phyloP scores from a whole-genome alignment of 2,797 vertebrate genomes.

The Myripristis jacobus region DNA sequence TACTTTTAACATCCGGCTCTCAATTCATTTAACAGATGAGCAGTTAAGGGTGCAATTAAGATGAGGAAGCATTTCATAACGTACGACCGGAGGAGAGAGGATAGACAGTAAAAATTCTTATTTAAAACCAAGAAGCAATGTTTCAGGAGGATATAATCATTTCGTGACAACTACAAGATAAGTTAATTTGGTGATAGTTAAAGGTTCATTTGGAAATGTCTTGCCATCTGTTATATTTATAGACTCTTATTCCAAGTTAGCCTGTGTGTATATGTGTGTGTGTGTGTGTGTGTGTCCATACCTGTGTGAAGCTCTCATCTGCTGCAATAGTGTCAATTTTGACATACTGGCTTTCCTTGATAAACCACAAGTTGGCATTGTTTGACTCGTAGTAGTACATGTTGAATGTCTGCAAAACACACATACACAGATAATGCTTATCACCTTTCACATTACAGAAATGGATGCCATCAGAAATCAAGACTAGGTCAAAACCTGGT shows the following conservation, averaged over 20 bases:
- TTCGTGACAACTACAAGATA: too few species aligned
- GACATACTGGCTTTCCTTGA: slow-evolving; percentile 87
- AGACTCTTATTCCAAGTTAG: not conserved
- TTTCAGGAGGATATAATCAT: not conserved
- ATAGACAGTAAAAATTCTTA: not conserved
- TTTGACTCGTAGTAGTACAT: slow-evolving; percentile 90
- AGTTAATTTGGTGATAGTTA: not conserved
- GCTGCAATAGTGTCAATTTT: slow-evolving; percentile 90
- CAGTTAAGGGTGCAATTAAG: too few species aligned
- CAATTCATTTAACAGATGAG: too few species aligned
- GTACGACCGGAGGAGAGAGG: too few species aligned
- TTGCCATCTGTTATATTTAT: not conserved
- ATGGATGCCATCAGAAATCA: slow-evolving; percentile 13
- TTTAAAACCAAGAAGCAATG: too few species aligned
- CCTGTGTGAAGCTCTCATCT: slow-evolving; percentile 90
- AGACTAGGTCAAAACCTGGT: too few species aligned
- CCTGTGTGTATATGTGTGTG: slow-evolving; percentile 2
- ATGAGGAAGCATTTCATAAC: too few species aligned
- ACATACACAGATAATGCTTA: slow-evolving; percentile 4
- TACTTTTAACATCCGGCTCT: not conserved
- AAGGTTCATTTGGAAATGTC: not conserved
- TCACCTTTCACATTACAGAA: slow-evolving; percentile 5
- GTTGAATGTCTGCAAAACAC: slow-evolving; percentile 85
- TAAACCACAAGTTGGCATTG: slow-evolving; percentile 86
- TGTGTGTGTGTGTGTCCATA: slow-evolving; percentile 29